A percentile compares a stretch with the other conserved stretches of the same genome.
These are phyloP conservation scores for Hemistola chrysoprasaria DNA, from an alignment of 2,888 invertebrate genomes.

Conservation along the genomic window DNA sequence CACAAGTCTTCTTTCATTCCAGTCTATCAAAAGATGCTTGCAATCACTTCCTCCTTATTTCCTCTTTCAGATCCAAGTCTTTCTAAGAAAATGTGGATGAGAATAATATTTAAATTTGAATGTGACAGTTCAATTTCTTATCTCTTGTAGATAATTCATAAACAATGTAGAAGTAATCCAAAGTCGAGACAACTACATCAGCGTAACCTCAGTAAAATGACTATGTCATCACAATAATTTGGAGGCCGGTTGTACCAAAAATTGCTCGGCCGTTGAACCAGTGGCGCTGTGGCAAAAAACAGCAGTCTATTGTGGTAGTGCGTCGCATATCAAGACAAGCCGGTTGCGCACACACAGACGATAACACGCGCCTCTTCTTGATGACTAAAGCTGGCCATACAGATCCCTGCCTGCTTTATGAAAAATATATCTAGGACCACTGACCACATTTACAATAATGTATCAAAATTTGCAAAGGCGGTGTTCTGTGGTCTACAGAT, in stretches of 20 bases:
- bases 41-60: too few species aligned
- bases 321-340: conserved; percentile 45
- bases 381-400: too few species aligned
- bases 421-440: conserved; percentile 9
- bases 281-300: conserved; percentile 53
- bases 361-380: conserved; percentile 28
- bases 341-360: conserved; percentile 34
- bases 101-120: too few species aligned
- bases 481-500: conserved; percentile 1
- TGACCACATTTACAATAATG: conserved; percentile 11
- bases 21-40: too few species aligned
- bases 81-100: too few species aligned
- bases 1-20: too few species aligned
- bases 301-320: conserved; percentile 64
- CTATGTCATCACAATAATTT: conserved; percentile 42
- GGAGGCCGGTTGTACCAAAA: conserved; percentile 59
- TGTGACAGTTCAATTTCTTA: too few species aligned
- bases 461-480: conserved; percentile 10
- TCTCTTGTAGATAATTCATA: neutral
- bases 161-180: neutral
- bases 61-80: too few species aligned
- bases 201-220: conserved; percentile 27
- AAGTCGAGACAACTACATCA: neutral
- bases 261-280: conserved; percentile 61
- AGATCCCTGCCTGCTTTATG: too few species aligned